phyloP scores from a whole-genome alignment of 2,797 vertebrate genomes.

The Chelidonichthys spinosus region DNA sequence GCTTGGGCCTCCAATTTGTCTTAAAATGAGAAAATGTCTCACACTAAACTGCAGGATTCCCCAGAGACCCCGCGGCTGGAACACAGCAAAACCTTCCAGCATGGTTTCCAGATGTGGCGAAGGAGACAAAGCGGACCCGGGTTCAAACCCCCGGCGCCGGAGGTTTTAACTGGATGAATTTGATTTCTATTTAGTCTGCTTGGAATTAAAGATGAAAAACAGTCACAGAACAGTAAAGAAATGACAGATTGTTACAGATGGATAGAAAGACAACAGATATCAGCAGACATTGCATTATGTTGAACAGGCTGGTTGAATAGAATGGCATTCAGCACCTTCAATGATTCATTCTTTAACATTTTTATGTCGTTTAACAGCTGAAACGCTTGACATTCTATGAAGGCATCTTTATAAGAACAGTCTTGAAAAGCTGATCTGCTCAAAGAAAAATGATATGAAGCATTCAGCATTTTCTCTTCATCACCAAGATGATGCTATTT shows the following conservation, averaged over 20 bases:
- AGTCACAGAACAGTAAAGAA: background rate
- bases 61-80: too few relatives aligned
- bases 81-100: too few relatives aligned
- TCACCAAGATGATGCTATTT: background rate
- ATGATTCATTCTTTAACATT: slow-evolving; percentile 6
- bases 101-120: too few relatives aligned
- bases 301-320: background rate
- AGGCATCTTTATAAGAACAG: background rate
- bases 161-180: too few relatives aligned
- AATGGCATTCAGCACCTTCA: background rate
- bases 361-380: background rate
- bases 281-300: background rate
- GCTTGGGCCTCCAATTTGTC: background rate
- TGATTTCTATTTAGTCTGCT: background rate
- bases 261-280: background rate
- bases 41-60: background rate
- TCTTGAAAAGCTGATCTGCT: background rate
- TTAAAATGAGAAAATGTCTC: slow-evolving; percentile 1
- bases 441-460: background rate
- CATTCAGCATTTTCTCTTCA: background rate
- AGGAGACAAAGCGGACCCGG: too few relatives aligned
- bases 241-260: background rate
- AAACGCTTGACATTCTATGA: background rate
- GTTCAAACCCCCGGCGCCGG: too few relatives aligned
- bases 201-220: background rate